Evolutionary conservation across 2,888 invertebrate species (phyloP).

Genomic region (Conchocele bisecta): DNA sequence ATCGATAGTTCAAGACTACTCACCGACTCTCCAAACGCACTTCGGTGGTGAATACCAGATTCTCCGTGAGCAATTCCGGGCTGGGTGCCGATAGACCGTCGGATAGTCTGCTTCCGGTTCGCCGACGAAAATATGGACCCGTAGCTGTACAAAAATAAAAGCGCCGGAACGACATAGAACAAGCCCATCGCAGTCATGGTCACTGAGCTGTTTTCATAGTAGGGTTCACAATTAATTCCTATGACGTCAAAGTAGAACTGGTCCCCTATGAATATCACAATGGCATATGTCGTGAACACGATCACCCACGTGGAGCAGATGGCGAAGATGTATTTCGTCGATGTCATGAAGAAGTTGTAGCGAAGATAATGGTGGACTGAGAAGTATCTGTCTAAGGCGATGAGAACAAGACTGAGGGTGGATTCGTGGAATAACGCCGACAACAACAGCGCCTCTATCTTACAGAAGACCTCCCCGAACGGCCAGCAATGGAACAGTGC

Average conservation of each 20-base stretch:
- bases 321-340: conserved; percentile 46
- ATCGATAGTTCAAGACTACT: no score
- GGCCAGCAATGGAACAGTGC: conserved; percentile 61
- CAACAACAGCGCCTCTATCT: conserved; percentile 53
- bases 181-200: conserved; percentile 52
- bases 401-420: conserved; percentile 55
- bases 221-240: conserved; percentile 62
- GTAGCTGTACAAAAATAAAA: conserved; percentile 56
- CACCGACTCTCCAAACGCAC: no score
- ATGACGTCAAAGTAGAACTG: conserved; percentile 60
- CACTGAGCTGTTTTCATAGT: conserved; percentile 52
- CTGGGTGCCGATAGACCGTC: conserved; percentile 20
- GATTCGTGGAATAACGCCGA: conserved; percentile 63
- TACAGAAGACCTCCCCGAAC: conserved; percentile 53
- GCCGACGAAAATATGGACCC: conserved; percentile 49
- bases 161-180: conserved; percentile 52
- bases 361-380: conserved; percentile 52
- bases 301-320: conserved; percentile 52
- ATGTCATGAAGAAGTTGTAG: conserved; percentile 55
- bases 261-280: conserved; percentile 51
- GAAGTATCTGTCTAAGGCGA: conserved; percentile 59
- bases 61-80: not conserved
- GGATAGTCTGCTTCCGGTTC: conserved; percentile 20
- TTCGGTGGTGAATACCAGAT: no score
- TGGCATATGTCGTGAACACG: conserved; percentile 50